A percentile compares a stretch with the other conserved stretches of the same genome.
Conservation (phyloP, 2,113 vertebrate species). For the Dasyurus viverrinus region DNA sequence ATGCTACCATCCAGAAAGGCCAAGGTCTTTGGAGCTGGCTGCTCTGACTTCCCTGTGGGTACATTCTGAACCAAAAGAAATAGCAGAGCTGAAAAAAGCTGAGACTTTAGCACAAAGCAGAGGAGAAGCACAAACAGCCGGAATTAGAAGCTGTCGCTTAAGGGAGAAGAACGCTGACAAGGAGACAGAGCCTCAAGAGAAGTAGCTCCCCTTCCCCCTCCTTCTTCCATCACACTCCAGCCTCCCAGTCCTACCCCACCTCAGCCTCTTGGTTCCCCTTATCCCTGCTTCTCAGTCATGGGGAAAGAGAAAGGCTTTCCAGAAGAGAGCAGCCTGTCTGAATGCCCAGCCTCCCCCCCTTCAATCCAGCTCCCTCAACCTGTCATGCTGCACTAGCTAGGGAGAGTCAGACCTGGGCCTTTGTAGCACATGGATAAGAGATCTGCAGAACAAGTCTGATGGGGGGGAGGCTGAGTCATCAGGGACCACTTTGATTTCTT, state of each 20-base stretch:
- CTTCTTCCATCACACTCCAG: background rate
- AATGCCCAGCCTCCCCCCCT: background rate
- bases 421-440: constrained; percentile 55
- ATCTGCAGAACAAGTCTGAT: constrained; percentile 43
- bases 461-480: constrained; percentile 65
- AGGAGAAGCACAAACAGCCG: constrained; percentile 66
- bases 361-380: constrained; percentile 74
- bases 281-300: constrained; percentile 28
- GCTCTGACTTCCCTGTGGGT: constrained; percentile 44
- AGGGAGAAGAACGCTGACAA: constrained; percentile 72
- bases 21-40: constrained; percentile 29
- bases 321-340: constrained; percentile 55
- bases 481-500: constrained; percentile 56
- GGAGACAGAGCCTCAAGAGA: constrained; percentile 61
- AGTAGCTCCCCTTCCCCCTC: constrained; percentile 28
- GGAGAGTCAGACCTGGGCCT: constrained; percentile 60
- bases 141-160: constrained; percentile 79
- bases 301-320: constrained; percentile 47
- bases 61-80: constrained; percentile 75
- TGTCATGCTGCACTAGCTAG: constrained; percentile 70
- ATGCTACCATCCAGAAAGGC: background rate
- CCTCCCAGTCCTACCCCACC: background rate
- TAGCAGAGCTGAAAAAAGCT: constrained; percentile 70
- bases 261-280: constrained; percentile 52
- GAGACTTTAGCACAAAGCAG: constrained; percentile 62